These are phyloP conservation scores for Anniella stebbinsi DNA, from an alignment of 2,797 vertebrate species.

Conservation along the genomic window DNA sequence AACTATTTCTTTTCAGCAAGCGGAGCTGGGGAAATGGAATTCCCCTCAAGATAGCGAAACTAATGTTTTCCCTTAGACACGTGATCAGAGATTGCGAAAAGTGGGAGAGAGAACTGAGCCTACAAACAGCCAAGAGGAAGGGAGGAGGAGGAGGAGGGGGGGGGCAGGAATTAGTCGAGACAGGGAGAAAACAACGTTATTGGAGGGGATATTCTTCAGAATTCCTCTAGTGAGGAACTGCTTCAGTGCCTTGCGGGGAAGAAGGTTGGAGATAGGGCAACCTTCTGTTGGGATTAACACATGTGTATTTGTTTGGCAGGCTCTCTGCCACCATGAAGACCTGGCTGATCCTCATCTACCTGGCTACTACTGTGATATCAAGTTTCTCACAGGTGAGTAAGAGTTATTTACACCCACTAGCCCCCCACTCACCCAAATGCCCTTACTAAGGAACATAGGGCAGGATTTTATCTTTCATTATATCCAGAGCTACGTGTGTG, in stretches of 20 bases:
- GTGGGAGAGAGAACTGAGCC: not conserved
- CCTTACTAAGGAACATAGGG: not conserved
- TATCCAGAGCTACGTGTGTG: not conserved
- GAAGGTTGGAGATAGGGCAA: not conserved
- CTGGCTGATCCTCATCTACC: conserved; percentile 44
- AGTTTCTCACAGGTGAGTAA: conserved; percentile 46
- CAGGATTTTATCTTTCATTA: not conserved
- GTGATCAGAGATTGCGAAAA: conserved; percentile 50
- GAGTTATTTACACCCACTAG: not conserved
- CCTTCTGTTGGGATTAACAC: not conserved
- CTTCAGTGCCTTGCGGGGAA: not conserved
- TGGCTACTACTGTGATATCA: not conserved
- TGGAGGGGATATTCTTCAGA: not conserved
- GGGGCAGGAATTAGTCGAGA: not conserved
- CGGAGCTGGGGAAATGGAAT: conserved; percentile 21
- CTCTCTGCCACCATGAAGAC: not conserved
- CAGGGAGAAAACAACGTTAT: not conserved
- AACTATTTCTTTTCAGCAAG: conserved; percentile 3
- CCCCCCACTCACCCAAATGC: fast-evolving
- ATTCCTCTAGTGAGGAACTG: not conserved
- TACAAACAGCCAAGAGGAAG: not conserved
- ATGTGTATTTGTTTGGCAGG: conserved; percentile 34
- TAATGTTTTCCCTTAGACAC: conserved; percentile 25
- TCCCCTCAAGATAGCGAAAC: conserved; percentile 28
- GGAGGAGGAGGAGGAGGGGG: not conserved